phyloP scores from a whole-genome alignment of 2,888 invertebrate species.

The Crossocerus cetratus region DNA sequence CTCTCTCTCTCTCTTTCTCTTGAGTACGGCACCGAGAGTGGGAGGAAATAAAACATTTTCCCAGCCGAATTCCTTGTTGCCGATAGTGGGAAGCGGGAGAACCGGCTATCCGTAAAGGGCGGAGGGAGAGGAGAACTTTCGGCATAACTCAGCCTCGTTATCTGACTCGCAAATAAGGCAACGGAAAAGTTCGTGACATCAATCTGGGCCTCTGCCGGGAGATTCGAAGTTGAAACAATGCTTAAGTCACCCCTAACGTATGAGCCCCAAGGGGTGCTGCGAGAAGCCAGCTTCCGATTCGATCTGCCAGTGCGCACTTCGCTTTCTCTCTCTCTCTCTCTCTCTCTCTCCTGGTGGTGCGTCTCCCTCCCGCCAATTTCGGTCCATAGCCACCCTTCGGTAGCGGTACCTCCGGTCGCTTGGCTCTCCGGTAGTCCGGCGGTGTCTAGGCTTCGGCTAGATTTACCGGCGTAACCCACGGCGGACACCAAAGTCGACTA shows the following conservation, averaged over 20 bases:
- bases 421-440: conserved; percentile 42
- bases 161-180: conserved; percentile 78
- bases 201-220: conserved; percentile 74
- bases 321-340: background rate
- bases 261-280: conserved; percentile 70
- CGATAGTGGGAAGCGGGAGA: conserved; percentile 57
- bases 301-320: conserved; percentile 35
- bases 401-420: conserved; percentile 32
- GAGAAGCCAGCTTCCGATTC: conserved; percentile 45
- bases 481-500: conserved; percentile 47
- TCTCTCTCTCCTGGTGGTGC: background rate
- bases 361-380: conserved; percentile 43
- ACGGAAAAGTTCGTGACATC: conserved; percentile 76
- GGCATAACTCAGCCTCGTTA: conserved; percentile 77
- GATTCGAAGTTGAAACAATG: conserved; percentile 77
- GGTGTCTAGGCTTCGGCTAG: conserved; percentile 24
- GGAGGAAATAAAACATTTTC: conserved; percentile 67
- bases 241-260: conserved; percentile 76
- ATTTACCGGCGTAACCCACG: conserved; percentile 48
- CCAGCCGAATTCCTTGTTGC: conserved; percentile 47
- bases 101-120: conserved; percentile 20
- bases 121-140: conserved; percentile 66
- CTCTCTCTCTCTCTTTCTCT: too few species aligned
- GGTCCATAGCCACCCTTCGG: conserved; percentile 34
- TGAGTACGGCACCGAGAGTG: conserved; percentile 18